phyloP scores from a whole-genome alignment of 2,888 invertebrate species.

The Apotomis betuletana region DNA sequence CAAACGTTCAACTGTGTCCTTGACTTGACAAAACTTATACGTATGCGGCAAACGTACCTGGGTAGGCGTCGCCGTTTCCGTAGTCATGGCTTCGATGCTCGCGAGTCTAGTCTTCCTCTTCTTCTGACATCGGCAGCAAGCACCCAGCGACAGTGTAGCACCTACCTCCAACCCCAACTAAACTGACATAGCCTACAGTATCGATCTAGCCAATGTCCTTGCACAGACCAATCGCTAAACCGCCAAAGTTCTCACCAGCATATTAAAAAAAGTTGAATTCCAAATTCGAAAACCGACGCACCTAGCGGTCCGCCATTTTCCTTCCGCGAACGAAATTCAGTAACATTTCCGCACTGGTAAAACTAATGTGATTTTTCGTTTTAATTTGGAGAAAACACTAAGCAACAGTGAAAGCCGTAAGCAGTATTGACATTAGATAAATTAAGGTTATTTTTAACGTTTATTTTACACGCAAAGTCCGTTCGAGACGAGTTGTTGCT shows the following conservation, averaged over 20 bases:
- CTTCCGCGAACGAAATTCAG: conserved; percentile 55
- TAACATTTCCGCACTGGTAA: conserved; percentile 52
- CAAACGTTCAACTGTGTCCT: conserved; percentile 58
- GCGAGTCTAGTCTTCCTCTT: conserved; percentile 72
- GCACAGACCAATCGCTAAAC: conserved; percentile 53
- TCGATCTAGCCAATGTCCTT: conserved; percentile 67
- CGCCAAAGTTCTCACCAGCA: conserved; percentile 64
- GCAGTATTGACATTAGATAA: conserved; percentile 40
- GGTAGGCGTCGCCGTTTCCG: conserved; percentile 80
- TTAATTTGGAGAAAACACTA: conserved; percentile 58
- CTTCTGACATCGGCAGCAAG: conserved; percentile 78
- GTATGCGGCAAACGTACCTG: conserved; percentile 71
- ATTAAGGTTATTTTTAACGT: conserved; percentile 45
- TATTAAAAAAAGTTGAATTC: conserved; percentile 44
- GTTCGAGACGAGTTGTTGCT: conserved; percentile 72
- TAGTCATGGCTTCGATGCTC: conserved; percentile 75
- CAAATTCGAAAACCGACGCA: conserved; percentile 54
- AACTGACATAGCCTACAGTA: conserved; percentile 54
- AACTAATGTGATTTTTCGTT: conserved; percentile 42
- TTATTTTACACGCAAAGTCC: conserved; percentile 48
- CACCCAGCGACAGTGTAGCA: conserved; percentile 67
- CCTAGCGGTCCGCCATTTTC: conserved; percentile 72
- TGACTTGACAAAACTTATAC: conserved; percentile 55
- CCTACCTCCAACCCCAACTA: conserved; percentile 48
- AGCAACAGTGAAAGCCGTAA: conserved; percentile 66